A percentile compares a stretch with the other conserved stretches of the same genome.
Conservation (phyloP, 2,113 vertebrate genomes). For the Himantopus leucocephalus region DNA sequence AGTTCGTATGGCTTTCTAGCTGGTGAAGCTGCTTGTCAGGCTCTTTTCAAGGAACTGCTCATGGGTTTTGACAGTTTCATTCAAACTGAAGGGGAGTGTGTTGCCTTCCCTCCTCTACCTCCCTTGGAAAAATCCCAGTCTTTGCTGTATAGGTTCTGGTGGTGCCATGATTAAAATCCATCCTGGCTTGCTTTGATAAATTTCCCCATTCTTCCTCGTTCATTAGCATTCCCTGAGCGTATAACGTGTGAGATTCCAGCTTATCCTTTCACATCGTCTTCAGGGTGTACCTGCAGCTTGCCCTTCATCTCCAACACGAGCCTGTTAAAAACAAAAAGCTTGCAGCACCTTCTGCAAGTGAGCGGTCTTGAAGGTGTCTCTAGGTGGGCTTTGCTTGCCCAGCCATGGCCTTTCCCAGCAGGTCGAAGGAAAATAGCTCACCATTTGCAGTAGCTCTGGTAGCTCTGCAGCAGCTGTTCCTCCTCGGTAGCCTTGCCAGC, state of each 20-base stretch:
- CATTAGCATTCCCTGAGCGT: background rate
- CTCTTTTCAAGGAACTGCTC: background rate
- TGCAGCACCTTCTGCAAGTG: background rate
- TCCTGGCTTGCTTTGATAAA: background rate
- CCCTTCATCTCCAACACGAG: background rate
- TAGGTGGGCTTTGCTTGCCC: background rate
- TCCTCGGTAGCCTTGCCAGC: background rate
- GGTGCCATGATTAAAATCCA: background rate
- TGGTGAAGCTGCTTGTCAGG: background rate
- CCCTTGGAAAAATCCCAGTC: background rate
- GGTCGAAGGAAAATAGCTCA: background rate
- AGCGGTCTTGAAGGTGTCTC: background rate
- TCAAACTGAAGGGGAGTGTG: background rate
- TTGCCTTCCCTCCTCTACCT: background rate
- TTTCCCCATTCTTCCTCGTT: background rate
- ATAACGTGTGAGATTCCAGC: background rate
- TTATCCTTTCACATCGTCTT: background rate
- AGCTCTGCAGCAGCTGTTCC: background rate
- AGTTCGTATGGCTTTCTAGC: background rate
- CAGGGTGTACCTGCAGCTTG: background rate
- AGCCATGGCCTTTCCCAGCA: background rate
- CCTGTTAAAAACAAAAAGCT: background rate
- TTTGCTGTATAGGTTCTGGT: background rate
- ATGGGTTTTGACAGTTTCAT: background rate
- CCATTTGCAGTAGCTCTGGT: background rate